These are phyloP conservation scores for Polypedilum pembai DNA, from an alignment of 1,140 invertebrate species.

Conservation along the genomic window DNA sequence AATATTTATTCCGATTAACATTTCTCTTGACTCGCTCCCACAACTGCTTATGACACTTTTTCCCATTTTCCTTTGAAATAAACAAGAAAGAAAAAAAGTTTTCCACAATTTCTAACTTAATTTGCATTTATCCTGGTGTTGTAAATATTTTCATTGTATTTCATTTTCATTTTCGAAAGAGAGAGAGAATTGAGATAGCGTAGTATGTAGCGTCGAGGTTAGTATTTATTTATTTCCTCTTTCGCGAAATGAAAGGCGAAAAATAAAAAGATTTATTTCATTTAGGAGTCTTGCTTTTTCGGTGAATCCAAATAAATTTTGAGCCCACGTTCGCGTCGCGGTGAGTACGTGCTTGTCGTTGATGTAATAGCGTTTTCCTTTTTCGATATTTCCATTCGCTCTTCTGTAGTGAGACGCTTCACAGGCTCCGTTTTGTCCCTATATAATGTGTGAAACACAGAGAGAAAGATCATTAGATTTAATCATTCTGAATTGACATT, in stretches of 20 bases:
- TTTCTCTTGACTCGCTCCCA: background rate
- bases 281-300: conserved; percentile 35
- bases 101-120: background rate
- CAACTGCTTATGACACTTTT: background rate
- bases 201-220: background rate
- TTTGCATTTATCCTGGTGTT: conserved; percentile 10
- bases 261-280: background rate
- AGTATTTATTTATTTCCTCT: background rate
- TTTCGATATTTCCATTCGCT: conserved; percentile 52
- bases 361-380: conserved; percentile 49
- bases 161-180: background rate
- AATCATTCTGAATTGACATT: background rate
- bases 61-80: background rate
- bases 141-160: background rate
- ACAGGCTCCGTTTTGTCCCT: conserved; percentile 58
- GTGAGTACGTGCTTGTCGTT: conserved; percentile 44
- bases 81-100: too few species aligned
- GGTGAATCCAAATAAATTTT: conserved; percentile 63
- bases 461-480: background rate
- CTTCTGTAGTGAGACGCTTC: conserved; percentile 53
- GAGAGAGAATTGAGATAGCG: conserved; percentile 10
- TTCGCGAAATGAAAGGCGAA: background rate
- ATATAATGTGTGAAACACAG: conserved; percentile 35
- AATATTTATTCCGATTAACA: too few species aligned
- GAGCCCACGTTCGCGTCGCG: conserved; percentile 59